Percentiles rank a stretch among this genome's conserved stretches.
phyloP scores from a whole-genome alignment of 2,113 vertebrate genomes.

The Python bivittatus region DNA sequence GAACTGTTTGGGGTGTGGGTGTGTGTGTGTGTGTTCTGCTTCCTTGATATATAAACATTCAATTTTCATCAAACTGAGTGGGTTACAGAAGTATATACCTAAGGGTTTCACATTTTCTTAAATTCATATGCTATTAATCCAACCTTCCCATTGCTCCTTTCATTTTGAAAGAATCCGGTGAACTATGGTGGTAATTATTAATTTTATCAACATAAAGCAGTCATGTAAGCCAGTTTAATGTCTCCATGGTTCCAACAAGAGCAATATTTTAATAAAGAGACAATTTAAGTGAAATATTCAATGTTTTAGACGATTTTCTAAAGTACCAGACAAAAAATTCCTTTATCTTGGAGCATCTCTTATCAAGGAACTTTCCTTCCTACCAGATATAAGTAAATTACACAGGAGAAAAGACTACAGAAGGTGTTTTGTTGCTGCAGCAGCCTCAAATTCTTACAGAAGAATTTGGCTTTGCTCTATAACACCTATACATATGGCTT shows the following conservation, averaged over 20 bases:
- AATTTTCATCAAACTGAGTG: background rate
- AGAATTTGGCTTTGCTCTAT: background rate
- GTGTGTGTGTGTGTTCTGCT: background rate
- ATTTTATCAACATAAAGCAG: constrained; percentile 67
- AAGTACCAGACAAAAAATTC: background rate
- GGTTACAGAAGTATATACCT: constrained; percentile 13
- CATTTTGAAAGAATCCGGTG: constrained; percentile 36
- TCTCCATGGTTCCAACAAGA: constrained; percentile 24
- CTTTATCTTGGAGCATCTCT: background rate
- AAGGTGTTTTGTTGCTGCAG: background rate
- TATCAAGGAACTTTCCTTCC: background rate
- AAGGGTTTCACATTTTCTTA: background rate
- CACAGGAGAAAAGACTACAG: background rate
- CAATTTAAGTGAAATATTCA: constrained; percentile 31
- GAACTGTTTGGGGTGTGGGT: background rate
- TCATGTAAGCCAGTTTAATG: constrained; percentile 60
- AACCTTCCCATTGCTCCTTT: background rate
- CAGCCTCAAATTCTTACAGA: background rate
- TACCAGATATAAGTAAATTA: background rate
- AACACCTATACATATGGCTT: background rate
- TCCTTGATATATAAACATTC: background rate
- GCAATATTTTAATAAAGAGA: constrained; percentile 38
- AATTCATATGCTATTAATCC: background rate
- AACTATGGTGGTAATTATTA: constrained; percentile 51
- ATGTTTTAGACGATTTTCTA: background rate